Conservation (phyloP, 2,113 vertebrate species). For the Corythornis cristatus region DNA sequence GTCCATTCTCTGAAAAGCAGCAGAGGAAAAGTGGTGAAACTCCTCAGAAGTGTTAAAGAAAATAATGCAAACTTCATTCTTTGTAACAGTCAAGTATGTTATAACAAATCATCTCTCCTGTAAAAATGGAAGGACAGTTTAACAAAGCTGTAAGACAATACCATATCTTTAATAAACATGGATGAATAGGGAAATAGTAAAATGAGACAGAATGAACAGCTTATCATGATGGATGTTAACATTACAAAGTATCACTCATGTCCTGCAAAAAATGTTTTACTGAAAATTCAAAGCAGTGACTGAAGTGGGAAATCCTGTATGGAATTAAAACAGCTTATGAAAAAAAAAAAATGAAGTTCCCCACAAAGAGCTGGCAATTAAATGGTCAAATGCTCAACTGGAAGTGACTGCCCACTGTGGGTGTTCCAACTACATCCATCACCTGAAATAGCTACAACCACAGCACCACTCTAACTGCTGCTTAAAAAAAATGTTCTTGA, state of each 20-base stretch:
- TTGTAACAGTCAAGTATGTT: background rate
- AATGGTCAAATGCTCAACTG: background rate
- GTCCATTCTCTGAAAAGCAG: slow-evolving; percentile 90
- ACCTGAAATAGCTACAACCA: background rate
- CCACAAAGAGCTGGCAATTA: background rate
- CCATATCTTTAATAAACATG: background rate
- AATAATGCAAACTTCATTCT: too few species aligned
- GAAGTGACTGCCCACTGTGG: background rate
- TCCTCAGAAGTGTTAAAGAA: background rate
- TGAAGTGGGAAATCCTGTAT: background rate
- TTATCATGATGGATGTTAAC: background rate
- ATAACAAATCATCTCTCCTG: background rate
- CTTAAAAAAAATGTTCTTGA: background rate
- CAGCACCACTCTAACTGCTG: background rate
- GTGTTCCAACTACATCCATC: background rate
- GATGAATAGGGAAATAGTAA: background rate
- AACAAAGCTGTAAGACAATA: background rate
- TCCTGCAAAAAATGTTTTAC: background rate
- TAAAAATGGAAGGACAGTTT: background rate
- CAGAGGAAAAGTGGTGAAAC: background rate
- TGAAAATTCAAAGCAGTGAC: background rate
- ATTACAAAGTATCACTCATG: background rate
- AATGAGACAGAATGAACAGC: background rate
- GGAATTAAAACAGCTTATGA: background rate
- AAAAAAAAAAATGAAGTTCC: background rate